Evolutionary conservation across 2,888 invertebrate species (phyloP).

Genomic region (Congeria kusceri): DNA sequence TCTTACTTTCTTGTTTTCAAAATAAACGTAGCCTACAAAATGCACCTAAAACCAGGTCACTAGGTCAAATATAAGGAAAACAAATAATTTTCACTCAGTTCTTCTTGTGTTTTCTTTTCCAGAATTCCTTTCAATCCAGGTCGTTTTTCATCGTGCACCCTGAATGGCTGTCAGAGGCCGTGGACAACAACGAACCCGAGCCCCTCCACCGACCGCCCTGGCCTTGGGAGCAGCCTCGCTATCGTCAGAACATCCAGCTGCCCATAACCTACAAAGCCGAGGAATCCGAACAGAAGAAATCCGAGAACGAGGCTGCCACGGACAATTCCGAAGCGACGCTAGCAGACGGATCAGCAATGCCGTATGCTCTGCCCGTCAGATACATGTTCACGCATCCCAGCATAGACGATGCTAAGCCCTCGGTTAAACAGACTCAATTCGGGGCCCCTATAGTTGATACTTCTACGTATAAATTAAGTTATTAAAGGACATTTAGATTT

Average conservation of each 20-base stretch:
- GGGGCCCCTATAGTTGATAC: slow-evolving; percentile 59
- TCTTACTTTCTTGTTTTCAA: too few relatives aligned
- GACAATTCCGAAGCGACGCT: slow-evolving; percentile 12
- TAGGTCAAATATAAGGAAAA: too few relatives aligned
- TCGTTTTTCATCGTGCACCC: slow-evolving; percentile 77
- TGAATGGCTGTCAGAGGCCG: slow-evolving; percentile 78
- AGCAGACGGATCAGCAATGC: slow-evolving; percentile 14
- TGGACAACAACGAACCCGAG: slow-evolving; percentile 67
- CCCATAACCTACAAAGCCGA: slow-evolving; percentile 56
- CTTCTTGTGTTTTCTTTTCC: slow-evolving; percentile 39
- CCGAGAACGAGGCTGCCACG: slow-evolving; percentile 14
- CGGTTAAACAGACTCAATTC: slow-evolving; percentile 53
- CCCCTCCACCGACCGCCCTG: slow-evolving; percentile 76
- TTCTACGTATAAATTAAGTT: slow-evolving; percentile 45
- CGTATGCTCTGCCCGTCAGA: slow-evolving; percentile 36
- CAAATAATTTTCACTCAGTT: too few relatives aligned
- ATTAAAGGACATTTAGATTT: slow-evolving; percentile 4
- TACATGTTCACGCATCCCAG: slow-evolving; percentile 56
- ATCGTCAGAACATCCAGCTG: slow-evolving; percentile 73
- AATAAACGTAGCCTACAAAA: too few relatives aligned
- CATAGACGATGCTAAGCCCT: slow-evolving; percentile 54
- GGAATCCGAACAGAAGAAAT: slow-evolving; percentile 21
- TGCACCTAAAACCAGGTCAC: too few relatives aligned
- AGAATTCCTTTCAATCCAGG: slow-evolving; percentile 75
- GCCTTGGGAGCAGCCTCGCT: slow-evolving; percentile 80